phyloP scores from a whole-genome alignment of 2,888 invertebrate genomes.

The Chrysomela aeneicollis region DNA sequence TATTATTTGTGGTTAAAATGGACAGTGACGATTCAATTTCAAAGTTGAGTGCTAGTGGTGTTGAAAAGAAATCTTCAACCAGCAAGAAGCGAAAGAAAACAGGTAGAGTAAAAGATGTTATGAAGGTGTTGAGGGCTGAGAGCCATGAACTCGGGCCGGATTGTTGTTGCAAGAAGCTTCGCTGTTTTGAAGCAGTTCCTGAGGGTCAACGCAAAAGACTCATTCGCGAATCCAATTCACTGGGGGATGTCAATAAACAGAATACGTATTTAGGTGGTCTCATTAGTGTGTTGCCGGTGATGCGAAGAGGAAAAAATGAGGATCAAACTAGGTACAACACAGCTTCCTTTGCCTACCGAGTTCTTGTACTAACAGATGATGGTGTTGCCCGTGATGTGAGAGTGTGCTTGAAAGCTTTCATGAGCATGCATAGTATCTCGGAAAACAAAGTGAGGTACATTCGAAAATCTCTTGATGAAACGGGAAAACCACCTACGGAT shows the following conservation, averaged over 20 bases:
- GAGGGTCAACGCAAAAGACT: constrained; percentile 12
- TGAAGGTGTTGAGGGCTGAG: not conserved
- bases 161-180: constrained; percentile 13
- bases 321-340: not conserved
- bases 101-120: constrained; percentile 1
- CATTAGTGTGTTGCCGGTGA: constrained; percentile 6
- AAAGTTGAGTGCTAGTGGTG: not conserved
- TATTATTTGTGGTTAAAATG: too few species aligned
- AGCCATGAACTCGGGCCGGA: constrained; percentile 20
- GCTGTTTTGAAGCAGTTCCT: constrained; percentile 17
- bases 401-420: constrained; percentile 4
- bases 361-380: constrained; percentile 7
- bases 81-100: constrained; percentile 8
- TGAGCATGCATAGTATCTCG: not conserved
- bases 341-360: not conserved
- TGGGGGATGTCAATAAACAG: constrained; percentile 3
- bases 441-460: not conserved
- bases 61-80: not conserved
- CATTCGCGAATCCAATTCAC: constrained; percentile 15
- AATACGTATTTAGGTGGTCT: constrained; percentile 14
- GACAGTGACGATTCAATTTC: constrained; percentile 6
- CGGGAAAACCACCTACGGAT: not conserved
- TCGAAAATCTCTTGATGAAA: not conserved
- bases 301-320: not conserved
- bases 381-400: not conserved